These are phyloP conservation scores for Lobophora halterata DNA, from an alignment of 2,888 invertebrate genomes.

Conservation along the genomic window DNA sequence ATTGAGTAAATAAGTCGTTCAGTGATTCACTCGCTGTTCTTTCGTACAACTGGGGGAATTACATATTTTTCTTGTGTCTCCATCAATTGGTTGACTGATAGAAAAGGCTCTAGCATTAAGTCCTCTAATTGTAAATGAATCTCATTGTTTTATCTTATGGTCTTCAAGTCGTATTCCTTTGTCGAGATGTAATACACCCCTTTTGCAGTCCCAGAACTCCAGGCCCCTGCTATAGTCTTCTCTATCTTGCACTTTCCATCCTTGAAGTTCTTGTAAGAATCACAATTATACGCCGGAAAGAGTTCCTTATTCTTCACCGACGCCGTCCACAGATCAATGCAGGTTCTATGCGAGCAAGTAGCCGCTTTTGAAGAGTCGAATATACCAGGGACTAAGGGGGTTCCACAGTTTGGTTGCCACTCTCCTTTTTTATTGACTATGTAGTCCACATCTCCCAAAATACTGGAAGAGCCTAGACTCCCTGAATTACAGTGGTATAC, in stretches of 20 bases:
- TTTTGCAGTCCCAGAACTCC: constrained; percentile 51
- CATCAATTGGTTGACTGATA: too few relatives aligned
- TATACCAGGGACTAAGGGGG: constrained; percentile 49
- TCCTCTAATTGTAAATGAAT: too few relatives aligned
- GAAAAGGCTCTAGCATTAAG: too few relatives aligned
- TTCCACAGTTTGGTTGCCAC: constrained; percentile 74
- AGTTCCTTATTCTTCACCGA: constrained; percentile 45
- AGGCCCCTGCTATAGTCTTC: constrained; percentile 50
- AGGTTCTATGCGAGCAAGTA: constrained; percentile 52
- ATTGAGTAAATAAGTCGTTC: too few relatives aligned
- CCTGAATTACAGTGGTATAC: constrained; percentile 73
- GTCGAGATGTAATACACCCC: constrained; percentile 53
- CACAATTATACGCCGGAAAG: constrained; percentile 49
- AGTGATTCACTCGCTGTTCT: too few relatives aligned
- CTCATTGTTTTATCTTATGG: constrained; percentile 11
- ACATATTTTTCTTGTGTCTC: too few relatives aligned
- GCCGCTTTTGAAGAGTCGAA: constrained; percentile 53
- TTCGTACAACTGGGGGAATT: too few relatives aligned
- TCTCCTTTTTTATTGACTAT: constrained; percentile 71
- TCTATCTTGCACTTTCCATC: constrained; percentile 41
- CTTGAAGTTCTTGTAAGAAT: constrained; percentile 32
- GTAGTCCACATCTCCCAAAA: constrained; percentile 67
- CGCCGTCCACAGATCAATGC: constrained; percentile 49
- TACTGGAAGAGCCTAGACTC: constrained; percentile 50
- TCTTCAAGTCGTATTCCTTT: constrained; percentile 29